phyloP scores from a whole-genome alignment of 2,113 vertebrate genomes.

The Columbina picui region DNA sequence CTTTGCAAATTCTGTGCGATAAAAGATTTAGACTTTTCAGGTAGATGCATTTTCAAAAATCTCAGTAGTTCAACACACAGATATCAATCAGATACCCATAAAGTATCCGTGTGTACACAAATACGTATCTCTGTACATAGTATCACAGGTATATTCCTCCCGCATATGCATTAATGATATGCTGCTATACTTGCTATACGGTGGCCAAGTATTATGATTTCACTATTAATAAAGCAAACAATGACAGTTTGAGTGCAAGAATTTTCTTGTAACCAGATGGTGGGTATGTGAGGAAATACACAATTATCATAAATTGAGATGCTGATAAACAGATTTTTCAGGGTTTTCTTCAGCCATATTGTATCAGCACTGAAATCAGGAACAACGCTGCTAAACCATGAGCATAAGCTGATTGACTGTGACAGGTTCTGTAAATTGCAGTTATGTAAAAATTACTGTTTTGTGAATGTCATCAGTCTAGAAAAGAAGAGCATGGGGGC shows the following conservation, averaged over 20 bases:
- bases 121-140: not conserved
- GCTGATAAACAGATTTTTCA: not conserved
- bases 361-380: conserved; percentile 20
- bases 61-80: not conserved
- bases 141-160: not conserved
- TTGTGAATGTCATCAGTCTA: conserved; percentile 12
- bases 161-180: not conserved
- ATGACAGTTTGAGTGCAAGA: not conserved
- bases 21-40: not conserved
- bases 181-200: not conserved
- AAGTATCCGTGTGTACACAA: not conserved
- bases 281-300: not conserved
- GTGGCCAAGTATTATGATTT: not conserved
- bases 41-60: not conserved
- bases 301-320: not conserved
- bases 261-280: not conserved
- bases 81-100: not conserved
- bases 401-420: conserved; percentile 6
- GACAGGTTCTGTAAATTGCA: conserved; percentile 61
- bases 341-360: not conserved
- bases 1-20: not conserved
- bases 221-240: not conserved
- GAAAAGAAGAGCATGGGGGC: not conserved
- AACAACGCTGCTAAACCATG: not conserved
- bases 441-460: conserved; percentile 50